These are phyloP conservation scores for Andrena camellia DNA, from an alignment of 2,888 invertebrate species.

Conservation along the genomic window DNA sequence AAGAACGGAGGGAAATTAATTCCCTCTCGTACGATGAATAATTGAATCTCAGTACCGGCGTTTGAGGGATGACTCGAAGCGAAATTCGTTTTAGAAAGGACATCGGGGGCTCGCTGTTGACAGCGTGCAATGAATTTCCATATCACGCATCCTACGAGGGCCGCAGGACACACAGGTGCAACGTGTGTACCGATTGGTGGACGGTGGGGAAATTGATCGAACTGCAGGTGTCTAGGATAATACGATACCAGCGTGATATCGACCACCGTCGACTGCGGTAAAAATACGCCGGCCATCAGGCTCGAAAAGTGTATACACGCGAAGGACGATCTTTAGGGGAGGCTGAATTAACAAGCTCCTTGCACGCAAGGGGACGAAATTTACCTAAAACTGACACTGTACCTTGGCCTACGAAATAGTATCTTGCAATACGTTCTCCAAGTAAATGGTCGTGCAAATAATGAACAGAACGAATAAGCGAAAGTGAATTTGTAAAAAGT, in stretches of 20 bases:
- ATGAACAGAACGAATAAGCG: too few species aligned
- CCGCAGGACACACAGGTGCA: conserved; percentile 35
- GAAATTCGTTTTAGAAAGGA: neutral
- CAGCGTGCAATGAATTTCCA: neutral
- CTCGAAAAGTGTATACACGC: conserved; percentile 22
- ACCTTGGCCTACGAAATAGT: too few species aligned
- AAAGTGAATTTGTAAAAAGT: neutral
- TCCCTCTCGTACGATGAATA: neutral
- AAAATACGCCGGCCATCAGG: conserved; percentile 48
- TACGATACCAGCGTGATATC: conserved; percentile 67
- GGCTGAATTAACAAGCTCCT: neutral
- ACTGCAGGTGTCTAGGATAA: conserved; percentile 80
- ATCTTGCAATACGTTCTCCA: too few species aligned
- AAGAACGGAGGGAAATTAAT: neutral
- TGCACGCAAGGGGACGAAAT: too few species aligned
- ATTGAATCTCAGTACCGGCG: neutral
- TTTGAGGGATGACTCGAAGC: neutral
- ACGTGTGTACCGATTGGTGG: conserved; percentile 61
- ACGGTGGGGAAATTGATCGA: conserved; percentile 81
- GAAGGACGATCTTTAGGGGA: neutral
- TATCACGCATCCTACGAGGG: neutral
- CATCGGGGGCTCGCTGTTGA: neutral
- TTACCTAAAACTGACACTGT: too few species aligned
- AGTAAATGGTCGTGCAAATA: too few species aligned
- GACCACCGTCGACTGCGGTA: conserved; percentile 66